These are phyloP conservation scores for Drosophila colorata DNA, from an alignment of 2,888 invertebrate genomes.

Conservation along the genomic window DNA sequence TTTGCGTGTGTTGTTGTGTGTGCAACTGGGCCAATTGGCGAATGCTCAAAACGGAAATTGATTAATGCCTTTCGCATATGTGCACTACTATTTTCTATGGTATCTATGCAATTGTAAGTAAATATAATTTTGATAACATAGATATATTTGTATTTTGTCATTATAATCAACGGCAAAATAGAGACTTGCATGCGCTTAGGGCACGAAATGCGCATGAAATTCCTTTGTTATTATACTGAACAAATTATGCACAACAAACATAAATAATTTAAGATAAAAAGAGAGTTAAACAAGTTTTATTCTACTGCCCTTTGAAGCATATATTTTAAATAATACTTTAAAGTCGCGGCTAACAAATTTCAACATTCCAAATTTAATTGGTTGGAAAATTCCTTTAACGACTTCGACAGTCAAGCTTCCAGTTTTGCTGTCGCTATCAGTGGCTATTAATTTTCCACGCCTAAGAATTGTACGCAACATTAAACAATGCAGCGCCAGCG, in stretches of 20 bases:
- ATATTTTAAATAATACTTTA: neutral
- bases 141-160: no score
- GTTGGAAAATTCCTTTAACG: conserved; percentile 65
- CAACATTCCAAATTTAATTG: conserved; percentile 61
- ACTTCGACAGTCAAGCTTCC: conserved; percentile 39
- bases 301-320: no score
- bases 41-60: conserved; percentile 46
- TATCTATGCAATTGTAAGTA: no score
- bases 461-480: conserved; percentile 72
- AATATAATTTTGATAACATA: no score
- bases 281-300: no score
- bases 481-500: conserved; percentile 72
- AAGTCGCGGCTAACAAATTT: conserved; percentile 3
- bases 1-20: conserved; percentile 47
- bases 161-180: no score
- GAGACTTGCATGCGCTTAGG: no score
- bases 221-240: no score
- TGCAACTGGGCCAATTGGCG: conserved; percentile 52
- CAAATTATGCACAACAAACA: no score
- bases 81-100: no score
- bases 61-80: conserved; percentile 20
- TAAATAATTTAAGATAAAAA: no score
- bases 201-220: no score
- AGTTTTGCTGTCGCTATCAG: conserved; percentile 10
- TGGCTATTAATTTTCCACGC: conserved; percentile 67